These are phyloP conservation scores for Aphodius granarius DNA, from an alignment of 2,888 invertebrate species.

Conservation along the genomic window DNA sequence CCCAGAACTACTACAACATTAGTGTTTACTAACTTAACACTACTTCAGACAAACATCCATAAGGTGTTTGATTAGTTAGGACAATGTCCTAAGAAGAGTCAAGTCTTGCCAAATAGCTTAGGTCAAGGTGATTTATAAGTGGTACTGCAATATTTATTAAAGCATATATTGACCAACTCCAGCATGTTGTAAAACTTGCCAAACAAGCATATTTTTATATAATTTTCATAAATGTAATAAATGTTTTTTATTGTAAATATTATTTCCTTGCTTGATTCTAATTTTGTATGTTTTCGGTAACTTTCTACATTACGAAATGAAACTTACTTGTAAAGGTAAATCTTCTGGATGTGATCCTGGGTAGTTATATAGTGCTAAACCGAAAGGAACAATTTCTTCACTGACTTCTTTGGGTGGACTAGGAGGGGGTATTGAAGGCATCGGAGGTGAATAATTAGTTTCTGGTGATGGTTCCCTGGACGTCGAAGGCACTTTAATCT, in stretches of 20 bases:
- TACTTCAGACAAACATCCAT: background rate
- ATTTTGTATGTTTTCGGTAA: no score
- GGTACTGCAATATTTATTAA: conserved; percentile 28
- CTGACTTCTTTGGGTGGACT: conserved; percentile 64
- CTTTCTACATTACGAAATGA: no score
- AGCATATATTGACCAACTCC: conserved; percentile 11
- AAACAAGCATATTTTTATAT: background rate
- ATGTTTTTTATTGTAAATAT: no score
- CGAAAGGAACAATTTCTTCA: conserved; percentile 63
- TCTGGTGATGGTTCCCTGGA: conserved; percentile 45
- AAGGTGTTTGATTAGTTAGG: background rate
- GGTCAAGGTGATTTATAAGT: background rate
- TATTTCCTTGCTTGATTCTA: no score
- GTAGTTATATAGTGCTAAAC: conserved; percentile 79
- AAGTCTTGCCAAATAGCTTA: background rate
- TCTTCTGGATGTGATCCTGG: conserved; percentile 74
- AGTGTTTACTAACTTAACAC: background rate
- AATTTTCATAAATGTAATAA: background rate
- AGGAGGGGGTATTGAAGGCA: conserved; percentile 79
- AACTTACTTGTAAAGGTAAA: conserved; percentile 74
- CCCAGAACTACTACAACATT: no score
- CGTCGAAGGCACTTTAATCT: conserved; percentile 17
- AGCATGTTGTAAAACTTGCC: background rate
- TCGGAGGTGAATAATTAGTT: conserved; percentile 67
- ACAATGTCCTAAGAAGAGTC: background rate